Evolutionary conservation across 30 jellyfish, hydroid and myxozoan genomes (phyloP).

Genomic region (Sanderia malayensis): DNA sequence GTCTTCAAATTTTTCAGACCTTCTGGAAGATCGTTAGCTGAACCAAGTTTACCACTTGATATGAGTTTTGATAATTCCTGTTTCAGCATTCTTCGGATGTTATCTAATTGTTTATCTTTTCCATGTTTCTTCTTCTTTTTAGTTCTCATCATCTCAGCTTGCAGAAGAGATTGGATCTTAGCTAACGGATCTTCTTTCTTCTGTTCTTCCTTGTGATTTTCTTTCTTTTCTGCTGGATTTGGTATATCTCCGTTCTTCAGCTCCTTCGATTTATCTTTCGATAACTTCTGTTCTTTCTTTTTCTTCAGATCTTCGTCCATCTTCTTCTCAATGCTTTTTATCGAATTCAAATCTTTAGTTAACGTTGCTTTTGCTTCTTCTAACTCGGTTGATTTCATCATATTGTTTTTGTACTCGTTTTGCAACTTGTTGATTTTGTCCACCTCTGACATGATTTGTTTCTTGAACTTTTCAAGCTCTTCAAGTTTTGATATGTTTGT

Average conservation of each 20-base stretch:
- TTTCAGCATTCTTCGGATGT: constrained; percentile 47
- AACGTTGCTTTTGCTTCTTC: constrained; percentile 70
- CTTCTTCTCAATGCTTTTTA: constrained; percentile 71
- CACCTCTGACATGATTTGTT: constrained; percentile 77
- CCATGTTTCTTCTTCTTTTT: constrained; percentile 39
- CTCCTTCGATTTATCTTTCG: background rate
- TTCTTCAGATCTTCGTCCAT: constrained; percentile 29
- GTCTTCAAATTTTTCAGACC: constrained; percentile 40
- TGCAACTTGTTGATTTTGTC: constrained; percentile 75
- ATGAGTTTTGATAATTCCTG: constrained; percentile 50
- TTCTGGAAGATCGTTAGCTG: constrained; percentile 36
- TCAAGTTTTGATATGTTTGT: constrained; percentile 19
- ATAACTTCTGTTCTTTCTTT: background rate
- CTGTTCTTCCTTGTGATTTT: constrained; percentile 23
- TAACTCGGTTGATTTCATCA: constrained; percentile 66
- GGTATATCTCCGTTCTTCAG: constrained; percentile 8
- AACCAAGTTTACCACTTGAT: constrained; percentile 50
- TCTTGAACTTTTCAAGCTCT: constrained; percentile 71
- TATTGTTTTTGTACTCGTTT: constrained; percentile 70
- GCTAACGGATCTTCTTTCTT: constrained; percentile 75
- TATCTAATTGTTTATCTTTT: constrained; percentile 61
- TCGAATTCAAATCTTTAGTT: constrained; percentile 78
- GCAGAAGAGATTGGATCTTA: constrained; percentile 74
- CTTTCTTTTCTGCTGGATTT: constrained; percentile 46
- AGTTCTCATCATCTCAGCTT: constrained; percentile 76